phyloP scores from a whole-genome alignment of 2,113 vertebrate genomes.

The Trogon surrucura region DNA sequence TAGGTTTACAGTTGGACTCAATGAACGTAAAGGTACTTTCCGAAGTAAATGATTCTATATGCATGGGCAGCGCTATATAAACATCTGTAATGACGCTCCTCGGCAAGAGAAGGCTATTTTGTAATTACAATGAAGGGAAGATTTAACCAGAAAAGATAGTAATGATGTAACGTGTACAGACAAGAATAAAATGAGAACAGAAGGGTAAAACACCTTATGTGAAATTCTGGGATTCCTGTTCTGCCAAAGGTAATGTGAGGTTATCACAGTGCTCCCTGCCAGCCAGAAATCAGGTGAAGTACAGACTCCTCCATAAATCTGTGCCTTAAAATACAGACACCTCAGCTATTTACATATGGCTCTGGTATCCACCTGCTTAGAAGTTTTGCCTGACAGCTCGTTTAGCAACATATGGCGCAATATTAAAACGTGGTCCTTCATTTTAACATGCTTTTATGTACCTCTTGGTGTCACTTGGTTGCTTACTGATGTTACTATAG shows the following conservation, averaged over 20 bases:
- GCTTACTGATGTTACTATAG: neutral
- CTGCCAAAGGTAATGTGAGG: neutral
- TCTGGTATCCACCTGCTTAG: neutral
- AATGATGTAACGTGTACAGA: neutral
- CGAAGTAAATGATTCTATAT: neutral
- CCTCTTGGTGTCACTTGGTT: neutral
- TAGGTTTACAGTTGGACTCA: neutral
- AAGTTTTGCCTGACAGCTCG: neutral
- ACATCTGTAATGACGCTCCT: neutral
- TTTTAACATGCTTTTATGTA: neutral
- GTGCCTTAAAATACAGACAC: neutral
- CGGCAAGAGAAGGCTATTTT: neutral
- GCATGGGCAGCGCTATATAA: fast-evolving
- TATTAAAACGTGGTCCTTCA: neutral
- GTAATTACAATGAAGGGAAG: neutral
- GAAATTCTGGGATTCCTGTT: neutral
- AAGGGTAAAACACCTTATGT: neutral
- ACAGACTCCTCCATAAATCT: neutral
- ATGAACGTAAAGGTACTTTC: neutral
- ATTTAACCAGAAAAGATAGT: neutral
- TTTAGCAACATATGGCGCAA: neutral
- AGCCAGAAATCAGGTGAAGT: neutral
- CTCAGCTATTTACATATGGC: neutral
- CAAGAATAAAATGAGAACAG: neutral
- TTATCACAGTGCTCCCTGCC: neutral